Conservation (phyloP, 1,140 invertebrate genomes). For the Pararge aegeria region DNA sequence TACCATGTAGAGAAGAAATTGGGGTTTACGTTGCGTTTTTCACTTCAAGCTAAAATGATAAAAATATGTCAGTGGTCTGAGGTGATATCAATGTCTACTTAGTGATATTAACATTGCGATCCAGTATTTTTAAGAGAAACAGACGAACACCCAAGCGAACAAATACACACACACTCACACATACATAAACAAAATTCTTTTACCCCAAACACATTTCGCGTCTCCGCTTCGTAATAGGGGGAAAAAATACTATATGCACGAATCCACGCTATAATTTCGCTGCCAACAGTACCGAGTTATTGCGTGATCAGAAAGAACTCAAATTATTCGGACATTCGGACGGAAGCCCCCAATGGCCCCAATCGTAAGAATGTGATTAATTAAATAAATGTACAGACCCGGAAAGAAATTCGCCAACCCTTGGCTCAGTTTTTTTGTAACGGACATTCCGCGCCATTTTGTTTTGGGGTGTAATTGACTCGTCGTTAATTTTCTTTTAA, state of each 20-base stretch:
- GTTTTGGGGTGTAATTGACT: conserved; percentile 66
- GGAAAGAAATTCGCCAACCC: conserved; percentile 73
- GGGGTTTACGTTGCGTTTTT: too few species aligned
- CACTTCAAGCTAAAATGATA: too few species aligned
- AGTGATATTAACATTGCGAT: too few species aligned
- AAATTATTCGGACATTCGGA: conserved; percentile 72
- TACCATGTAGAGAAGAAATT: too few species aligned
- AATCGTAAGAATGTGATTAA: conserved; percentile 76
- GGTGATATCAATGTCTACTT: too few species aligned
- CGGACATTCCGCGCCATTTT: conserved; percentile 63
- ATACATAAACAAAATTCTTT: too few species aligned
- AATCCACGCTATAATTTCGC: not conserved
- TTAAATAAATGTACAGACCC: conserved; percentile 73
- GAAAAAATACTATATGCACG: not conserved
- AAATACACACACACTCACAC: too few species aligned
- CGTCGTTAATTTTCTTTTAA: conserved; percentile 65
- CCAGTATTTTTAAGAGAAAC: too few species aligned
- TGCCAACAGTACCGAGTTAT: conserved; percentile 10
- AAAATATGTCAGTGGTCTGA: too few species aligned
- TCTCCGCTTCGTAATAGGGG: too few species aligned
- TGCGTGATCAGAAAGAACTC: conserved; percentile 45
- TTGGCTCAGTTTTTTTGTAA: conserved; percentile 63
- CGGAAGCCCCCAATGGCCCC: conserved; percentile 55
- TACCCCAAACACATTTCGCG: too few species aligned
- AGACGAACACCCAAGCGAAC: too few species aligned